Percentiles rank a stretch among this genome's conserved stretches.
Evolutionary conservation across 2,888 invertebrate genomes (phyloP).

Genomic region (Patella caerulea): DNA sequence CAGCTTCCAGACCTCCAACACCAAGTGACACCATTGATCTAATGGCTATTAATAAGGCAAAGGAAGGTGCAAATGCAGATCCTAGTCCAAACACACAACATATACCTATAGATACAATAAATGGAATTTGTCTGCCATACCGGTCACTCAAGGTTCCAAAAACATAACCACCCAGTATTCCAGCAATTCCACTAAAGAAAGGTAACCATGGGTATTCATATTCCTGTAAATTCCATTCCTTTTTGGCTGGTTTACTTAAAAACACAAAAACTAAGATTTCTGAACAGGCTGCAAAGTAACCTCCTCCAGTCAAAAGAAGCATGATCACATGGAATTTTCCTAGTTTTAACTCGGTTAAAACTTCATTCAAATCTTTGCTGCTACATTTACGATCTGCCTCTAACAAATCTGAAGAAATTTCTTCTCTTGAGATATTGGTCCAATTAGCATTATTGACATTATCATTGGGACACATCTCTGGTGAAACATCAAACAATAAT

Average conservation of each 20-base stretch:
- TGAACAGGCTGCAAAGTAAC: conserved; percentile 61
- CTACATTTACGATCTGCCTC: background rate
- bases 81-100: conserved; percentile 55
- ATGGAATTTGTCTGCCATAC: conserved; percentile 55
- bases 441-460: no score
- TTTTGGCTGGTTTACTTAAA: conserved; percentile 52
- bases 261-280: conserved; percentile 60
- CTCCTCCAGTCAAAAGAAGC: conserved; percentile 52
- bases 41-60: conserved; percentile 46
- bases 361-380: conserved; percentile 48
- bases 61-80: conserved; percentile 53
- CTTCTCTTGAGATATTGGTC: no score
- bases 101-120: conserved; percentile 44
- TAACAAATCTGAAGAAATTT: no score
- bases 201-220: conserved; percentile 57
- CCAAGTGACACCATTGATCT: conserved; percentile 53
- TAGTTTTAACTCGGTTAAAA: conserved; percentile 51
- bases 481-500: no score
- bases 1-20: conserved; percentile 55
- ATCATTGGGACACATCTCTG: no score
- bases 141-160: conserved; percentile 58
- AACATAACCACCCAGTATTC: conserved; percentile 53
- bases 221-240: conserved; percentile 53
- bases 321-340: conserved; percentile 58
- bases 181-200: conserved; percentile 49